A percentile compares a stretch with the other conserved stretches of the same genome.
Evolutionary conservation across 2,113 vertebrate genomes (phyloP).

Genomic region (Tetraodon nigroviridis): DNA sequence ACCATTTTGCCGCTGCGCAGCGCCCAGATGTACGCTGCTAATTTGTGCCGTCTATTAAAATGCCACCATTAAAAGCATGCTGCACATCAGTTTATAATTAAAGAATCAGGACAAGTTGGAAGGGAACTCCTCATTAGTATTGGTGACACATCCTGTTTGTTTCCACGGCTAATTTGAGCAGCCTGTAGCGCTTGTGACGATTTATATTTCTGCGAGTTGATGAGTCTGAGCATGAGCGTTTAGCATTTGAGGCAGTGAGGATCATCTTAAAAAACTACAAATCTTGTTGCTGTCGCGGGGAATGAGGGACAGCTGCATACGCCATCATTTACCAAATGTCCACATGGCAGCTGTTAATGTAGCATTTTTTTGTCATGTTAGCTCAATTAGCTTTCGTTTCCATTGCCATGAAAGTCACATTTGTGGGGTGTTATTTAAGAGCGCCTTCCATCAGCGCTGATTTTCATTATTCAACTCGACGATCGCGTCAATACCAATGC

Average conservation of each 20-base stretch:
- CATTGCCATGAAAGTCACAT: background rate
- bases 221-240: constrained; percentile 24
- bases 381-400: too few relatives aligned
- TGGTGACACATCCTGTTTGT: constrained; percentile 43
- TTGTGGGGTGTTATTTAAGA: background rate
- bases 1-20: constrained; percentile 46
- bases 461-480: background rate
- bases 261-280: constrained; percentile 7
- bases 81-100: constrained; percentile 70
- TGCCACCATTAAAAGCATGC: constrained; percentile 68
- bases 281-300: background rate
- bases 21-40: constrained; percentile 58
- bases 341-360: too few relatives aligned
- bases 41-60: constrained; percentile 70
- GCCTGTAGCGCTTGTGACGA: constrained; percentile 29
- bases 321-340: too few relatives aligned
- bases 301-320: background rate
- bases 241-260: constrained; percentile 1
- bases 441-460: background rate
- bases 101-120: constrained; percentile 50
- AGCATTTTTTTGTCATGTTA: too few relatives aligned
- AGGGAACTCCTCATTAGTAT: constrained; percentile 68
- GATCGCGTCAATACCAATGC: constrained; percentile 40
- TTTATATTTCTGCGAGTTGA: constrained; percentile 33
- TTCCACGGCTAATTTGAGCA: constrained; percentile 56